Evolutionary conservation across 2,797 vertebrate genomes (phyloP), one percentile per base, ranked within the genome.

Genomic region (Melanogrammus aeglefinus): DNA sequence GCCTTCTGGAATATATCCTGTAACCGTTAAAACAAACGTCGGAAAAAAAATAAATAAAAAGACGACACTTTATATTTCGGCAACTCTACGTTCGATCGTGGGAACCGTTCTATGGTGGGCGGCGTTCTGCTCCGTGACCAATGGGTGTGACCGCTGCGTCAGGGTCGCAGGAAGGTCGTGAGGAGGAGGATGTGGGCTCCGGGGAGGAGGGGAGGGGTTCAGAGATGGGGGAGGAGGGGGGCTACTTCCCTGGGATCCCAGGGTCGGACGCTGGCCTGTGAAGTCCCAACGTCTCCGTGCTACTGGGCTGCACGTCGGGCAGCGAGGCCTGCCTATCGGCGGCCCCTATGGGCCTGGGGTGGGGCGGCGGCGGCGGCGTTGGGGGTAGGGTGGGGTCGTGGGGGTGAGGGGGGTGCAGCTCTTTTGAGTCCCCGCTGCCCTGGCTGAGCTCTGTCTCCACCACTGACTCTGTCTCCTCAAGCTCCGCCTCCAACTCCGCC

Each of bases 241-340:
- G 72, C 95, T 96, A 97, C 93, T 96, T 94, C 85, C 96, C 95
- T 79, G 96, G 97, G 94, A 97, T 95, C 91, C 95, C 96, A 85
- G 97, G 97, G 93, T 99, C 97, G 74, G 97, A 99, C 88, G 95
- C 94, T 86, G 97, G 97, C 93, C 98, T 94, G 90, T 96, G 96
- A 88, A 98, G 96, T 91, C 92, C 94, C 92, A 90, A 87, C 81
- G 87, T 93, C 92, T 91, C 94, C 88, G 88, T 90, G 93, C 93
- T 92, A 93, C 91, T 93, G 88, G 93, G 84, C 81, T 95, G 93
- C 77, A 96, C 94, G 73, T 97, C 96, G 31, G 97, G 95, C 76
- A 98, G 92, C 39, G 97, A 99, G n/a, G 96, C 95, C 57, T 97
- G 96, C 80, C 96, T 95, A 79, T 92, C 44, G 9, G 96, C 94